Evolutionary conservation across 2,797 vertebrate species (phyloP).

Genomic region (Phyllotis vaccarum): DNA sequence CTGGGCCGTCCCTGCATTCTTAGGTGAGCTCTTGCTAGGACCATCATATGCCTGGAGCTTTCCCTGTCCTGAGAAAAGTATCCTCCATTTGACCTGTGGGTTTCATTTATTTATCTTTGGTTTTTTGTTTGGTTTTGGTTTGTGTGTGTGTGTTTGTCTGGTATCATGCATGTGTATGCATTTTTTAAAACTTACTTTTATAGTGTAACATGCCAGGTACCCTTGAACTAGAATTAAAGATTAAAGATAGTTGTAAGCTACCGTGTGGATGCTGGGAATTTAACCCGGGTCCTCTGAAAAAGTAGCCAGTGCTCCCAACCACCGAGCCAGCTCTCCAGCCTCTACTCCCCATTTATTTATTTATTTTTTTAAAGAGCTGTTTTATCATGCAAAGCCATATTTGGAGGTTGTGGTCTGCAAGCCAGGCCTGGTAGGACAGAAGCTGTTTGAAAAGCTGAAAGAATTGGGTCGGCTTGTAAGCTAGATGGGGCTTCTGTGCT

Average conservation of each 20-base stretch:
- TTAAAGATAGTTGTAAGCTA: background rate
- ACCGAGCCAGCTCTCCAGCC: background rate
- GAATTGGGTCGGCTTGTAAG: background rate
- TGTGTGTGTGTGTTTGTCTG: background rate
- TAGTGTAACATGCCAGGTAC: no score
- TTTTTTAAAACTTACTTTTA: no score
- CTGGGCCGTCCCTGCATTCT: no score
- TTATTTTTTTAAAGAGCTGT: background rate
- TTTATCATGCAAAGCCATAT: background rate
- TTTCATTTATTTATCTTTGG: background rate
- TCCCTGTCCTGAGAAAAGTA: background rate
- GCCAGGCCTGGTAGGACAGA: background rate
- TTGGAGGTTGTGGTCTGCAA: background rate
- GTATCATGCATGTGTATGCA: background rate
- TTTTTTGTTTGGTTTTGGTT: no score
- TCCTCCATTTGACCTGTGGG: background rate
- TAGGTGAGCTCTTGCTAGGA: background rate
- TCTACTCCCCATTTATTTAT: background rate
- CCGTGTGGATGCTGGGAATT: background rate
- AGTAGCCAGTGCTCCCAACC: background rate
- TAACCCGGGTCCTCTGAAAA: background rate
- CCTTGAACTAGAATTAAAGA: background rate
- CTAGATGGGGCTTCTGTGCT: background rate
- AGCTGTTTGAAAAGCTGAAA: background rate
- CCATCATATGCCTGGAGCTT: background rate